phyloP scores from a whole-genome alignment of 2,888 invertebrate species.

The Rhagium mordax region DNA sequence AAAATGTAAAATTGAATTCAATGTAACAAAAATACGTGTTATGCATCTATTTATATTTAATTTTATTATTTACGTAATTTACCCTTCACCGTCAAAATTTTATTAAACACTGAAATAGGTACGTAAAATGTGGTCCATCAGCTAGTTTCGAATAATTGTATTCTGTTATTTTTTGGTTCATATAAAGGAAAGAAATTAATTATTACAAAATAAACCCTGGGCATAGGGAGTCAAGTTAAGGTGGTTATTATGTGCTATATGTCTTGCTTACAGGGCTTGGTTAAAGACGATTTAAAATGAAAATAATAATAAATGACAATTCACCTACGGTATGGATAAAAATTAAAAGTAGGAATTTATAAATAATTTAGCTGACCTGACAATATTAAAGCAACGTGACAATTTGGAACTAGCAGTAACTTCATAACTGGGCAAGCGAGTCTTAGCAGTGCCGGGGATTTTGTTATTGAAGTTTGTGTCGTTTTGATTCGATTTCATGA shows the following conservation, averaged over 20 bases:
- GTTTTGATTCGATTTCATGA: constrained; percentile 1
- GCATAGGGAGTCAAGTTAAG: neutral
- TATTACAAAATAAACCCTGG: constrained; percentile 8
- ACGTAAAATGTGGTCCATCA: neutral
- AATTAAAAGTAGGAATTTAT: neutral
- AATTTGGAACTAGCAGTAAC: constrained; percentile 33
- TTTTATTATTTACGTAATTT: neutral
- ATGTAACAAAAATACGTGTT: neutral
- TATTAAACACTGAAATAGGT: neutral
- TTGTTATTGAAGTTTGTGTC: neutral
- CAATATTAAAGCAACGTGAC: constrained; percentile 23
- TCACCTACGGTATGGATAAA: neutral
- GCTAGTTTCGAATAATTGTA: neutral
- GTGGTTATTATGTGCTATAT: neutral
- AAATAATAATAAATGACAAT: neutral
- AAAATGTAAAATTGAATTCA: neutral
- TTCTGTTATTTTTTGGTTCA: neutral
- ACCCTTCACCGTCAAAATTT: neutral
- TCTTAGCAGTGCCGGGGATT: constrained; percentile 15
- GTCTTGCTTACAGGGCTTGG: neutral
- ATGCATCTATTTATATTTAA: too few relatives aligned
- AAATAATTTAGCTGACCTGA: constrained; percentile 7
- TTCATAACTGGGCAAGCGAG: constrained; percentile 32
- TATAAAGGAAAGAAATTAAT: neutral
- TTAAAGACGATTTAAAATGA: neutral